Base-by-base conservation (phyloP, 2,888 invertebrate genomes). In the Xestia ashworthii region DNA sequence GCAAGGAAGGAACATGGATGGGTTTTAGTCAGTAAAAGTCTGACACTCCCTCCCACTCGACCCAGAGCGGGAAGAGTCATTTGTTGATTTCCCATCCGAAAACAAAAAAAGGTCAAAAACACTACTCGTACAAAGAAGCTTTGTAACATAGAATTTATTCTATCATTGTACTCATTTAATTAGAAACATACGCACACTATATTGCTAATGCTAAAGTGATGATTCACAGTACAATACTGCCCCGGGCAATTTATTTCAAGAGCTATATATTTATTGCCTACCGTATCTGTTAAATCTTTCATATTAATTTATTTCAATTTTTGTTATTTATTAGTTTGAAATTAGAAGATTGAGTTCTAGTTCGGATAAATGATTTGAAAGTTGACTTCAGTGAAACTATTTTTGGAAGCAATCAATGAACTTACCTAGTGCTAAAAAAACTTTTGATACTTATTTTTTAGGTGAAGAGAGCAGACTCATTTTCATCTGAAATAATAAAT, bases 251-350 rank as follows among this genome's bases (percentile, higher is more conserved):
- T 68, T 82, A 71, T 82, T 74, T 83, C 83, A 74, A 78, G 83
- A 83, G 58, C n/a, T 80, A 68, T 58, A 66, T 83, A 83, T 82
- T 83, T 82, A 83, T 82, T 60, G 83, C 80, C 80, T 82, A 80
- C 74, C 53, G 80, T 82, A 83, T 74, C 83, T 74, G 74, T 74
- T 71, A 83, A 74, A 78, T 79, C 78, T 78, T 70, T 74, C 60
- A 67, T n/a, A 83, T 82, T 58, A 55, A 83, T 79, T 83, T 79
- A 67, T 83, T 82, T 74, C 55, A 67, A 83, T 67, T 78, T n/a
- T 50, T 68, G 6, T 64, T 19, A 77, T 78, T 81, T 81, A 82
- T 78, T 68, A 32, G 50, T 38, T 82, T 38, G 44, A 38, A 82
- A 82, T 82, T 64, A 74, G 77, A 71, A 11, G 19, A 81, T 67